Evolutionary conservation across 2,797 vertebrate species (phyloP), one percentile per base, ranked within the genome.

Genomic region (Acanthurus leucopareius): DNA sequence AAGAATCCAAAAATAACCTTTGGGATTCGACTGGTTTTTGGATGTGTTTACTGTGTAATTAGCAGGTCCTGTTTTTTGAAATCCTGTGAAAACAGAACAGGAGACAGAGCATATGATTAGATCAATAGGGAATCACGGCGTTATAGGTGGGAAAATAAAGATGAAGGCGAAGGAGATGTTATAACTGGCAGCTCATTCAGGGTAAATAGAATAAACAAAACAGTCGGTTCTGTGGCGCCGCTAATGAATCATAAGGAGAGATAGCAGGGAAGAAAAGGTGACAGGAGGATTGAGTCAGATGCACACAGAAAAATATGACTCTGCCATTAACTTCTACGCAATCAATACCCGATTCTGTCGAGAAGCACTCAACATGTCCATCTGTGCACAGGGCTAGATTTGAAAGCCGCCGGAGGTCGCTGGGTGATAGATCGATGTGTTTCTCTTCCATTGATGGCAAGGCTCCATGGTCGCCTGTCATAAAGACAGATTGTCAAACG

Each of bases 401-500:
- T 94, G 92, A 94, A 93, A 94, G 93, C 91, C 22, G 65, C 87
- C 84, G 91, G 90, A 94, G 93, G 94, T 95, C 89, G 84, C 86
- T 15, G 75, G 80, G 87, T 88, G 87, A 94, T 88, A 83, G 91
- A 95, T 96, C 93, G 86, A 96, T 95, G 91, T 93, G 93, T 94
- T 95, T 95, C 91, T 95, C 89, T 91, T 90, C 89, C 86, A 88
- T 92, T 79, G 88, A 95, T 89, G 92, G 89, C 73, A 56, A 88
- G 85, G 88, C 91, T 86, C 90, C 70, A 72, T 59, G 69, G 85
- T 90, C 79, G 84, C 89, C 94, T 88, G 93, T 95, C 95, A 93
- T 95, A 94, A 96, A 95, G 94, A 95, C 89, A 92, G 92, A 93
- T 93, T 92, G 95, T 95, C 93, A 94, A 93, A 92, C 72, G 32